Evolutionary conservation across 2,888 invertebrate species (phyloP), one percentile per base, ranked within the genome.

Genomic region (Volucella inanis): DNA sequence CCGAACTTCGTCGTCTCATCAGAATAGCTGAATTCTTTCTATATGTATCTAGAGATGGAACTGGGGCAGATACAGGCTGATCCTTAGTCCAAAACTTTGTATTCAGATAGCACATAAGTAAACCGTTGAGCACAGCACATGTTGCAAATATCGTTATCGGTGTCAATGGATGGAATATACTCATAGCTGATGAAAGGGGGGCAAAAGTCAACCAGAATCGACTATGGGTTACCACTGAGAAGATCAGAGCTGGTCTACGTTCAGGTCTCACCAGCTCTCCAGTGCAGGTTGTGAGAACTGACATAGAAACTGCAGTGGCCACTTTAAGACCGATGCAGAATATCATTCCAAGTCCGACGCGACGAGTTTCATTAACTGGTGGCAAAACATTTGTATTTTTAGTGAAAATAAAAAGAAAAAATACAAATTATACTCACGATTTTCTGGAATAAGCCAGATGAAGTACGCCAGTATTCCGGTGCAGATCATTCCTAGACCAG

Each of bases 261-360:
- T 90, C 89, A 0, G 87, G 62, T 1, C 89, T 88, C 0, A 92
- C 92, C 77, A 92, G 88, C 80, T 92, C 92, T 0, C 90, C 90
- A 0, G 92, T 91, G 62, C 92, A 92, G 0, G 92, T 91, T 31
- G 90, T 91, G 0, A 92, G 88, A 11, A 92, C 90, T 2, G 92
- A 91, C 49, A 92, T 88, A 0, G 90, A 90, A 1, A 90, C 89
- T 0, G 92, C 89, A 47, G 91, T 92, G 22, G 91, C 90, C 14
- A 92, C 88, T 83, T 92, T 92, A 2, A 92, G 87, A 0, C 89
- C 65, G 74, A 92, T 89, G 88, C 92, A 91, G 14, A 92, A 91
- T 0, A 90, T 77, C 81, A 92, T 90, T 68, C 92, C 89, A 62
- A 91, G 77, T 0, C 90, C 90, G 2, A 91, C 89, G 31, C 90